Conservation (phyloP, 2,888 invertebrate genomes). For the Hypercompe scribonia region DNA sequence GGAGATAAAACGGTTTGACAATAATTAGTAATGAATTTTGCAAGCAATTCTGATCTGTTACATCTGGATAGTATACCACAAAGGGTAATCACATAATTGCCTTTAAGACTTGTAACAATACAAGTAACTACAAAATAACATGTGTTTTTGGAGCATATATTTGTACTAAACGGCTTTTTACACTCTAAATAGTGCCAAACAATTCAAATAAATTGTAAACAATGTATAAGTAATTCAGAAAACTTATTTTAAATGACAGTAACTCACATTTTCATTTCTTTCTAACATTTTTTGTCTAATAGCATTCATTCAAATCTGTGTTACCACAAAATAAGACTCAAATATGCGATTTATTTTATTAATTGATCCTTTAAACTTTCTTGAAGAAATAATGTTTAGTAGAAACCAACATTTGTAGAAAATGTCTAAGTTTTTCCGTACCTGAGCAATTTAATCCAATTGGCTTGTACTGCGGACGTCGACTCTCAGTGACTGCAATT, state of each 20-base stretch:
- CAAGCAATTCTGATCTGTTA: slow-evolving; percentile 9
- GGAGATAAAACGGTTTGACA: slow-evolving; percentile 3
- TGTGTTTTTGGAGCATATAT: background rate
- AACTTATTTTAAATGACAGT: no score
- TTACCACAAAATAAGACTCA: no score
- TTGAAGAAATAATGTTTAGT: background rate
- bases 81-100: slow-evolving; percentile 2
- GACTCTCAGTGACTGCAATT: slow-evolving; percentile 32
- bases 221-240: no score
- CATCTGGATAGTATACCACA: background rate
- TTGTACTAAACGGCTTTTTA: background rate
- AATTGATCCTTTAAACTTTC: background rate
- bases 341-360: no score
- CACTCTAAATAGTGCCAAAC: background rate
- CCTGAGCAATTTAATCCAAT: slow-evolving; percentile 37
- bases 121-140: background rate
- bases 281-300: no score
- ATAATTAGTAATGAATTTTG: slow-evolving; percentile 1
- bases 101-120: background rate
- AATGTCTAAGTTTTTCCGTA: slow-evolving; percentile 31
- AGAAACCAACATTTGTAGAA: background rate
- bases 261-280: no score
- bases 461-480: slow-evolving; percentile 20
- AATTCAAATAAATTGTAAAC: no score
- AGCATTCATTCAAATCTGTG: no score